Evolutionary conservation across 2,888 invertebrate species (phyloP), one percentile per base, ranked within the genome.

Genomic region (Eilema depressum): DNA sequence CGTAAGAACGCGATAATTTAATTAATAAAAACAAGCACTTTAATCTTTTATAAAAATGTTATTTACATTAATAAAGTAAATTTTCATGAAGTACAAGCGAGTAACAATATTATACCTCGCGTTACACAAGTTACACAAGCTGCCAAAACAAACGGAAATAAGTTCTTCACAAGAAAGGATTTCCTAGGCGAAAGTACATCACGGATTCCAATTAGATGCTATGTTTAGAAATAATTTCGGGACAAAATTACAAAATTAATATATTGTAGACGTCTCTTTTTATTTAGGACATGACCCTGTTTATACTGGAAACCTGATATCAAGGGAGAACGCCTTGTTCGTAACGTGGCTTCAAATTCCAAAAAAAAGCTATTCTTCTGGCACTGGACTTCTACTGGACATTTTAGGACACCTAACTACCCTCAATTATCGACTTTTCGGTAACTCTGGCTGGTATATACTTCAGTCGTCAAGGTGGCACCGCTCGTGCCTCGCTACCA

Each of bases 191-290:
- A 86, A 86, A 85, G 85, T 81, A 53, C 53, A 85, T 89, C 88
- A 89, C 85, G 85, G 84, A 88, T 88, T 88, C 82, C 86, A 89
- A 89, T 89, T 89, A 87, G 85, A 86, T 86, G 79, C 83, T 81
- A 83, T 88, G 86, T 87, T 90, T 88, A 87, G 85, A 88, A 88
- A 86, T 89, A 87, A 90, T 89, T 90, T 85, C 81, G 79, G 75
- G 73, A 83, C 77, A 80, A 85, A 90, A 89, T 90, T 88, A 89
- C 83, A 88, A 89, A 90, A 89, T 87, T 84, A 86, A 88, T 86
- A 87, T 88, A 83, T 83, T 84, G 81, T 77, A 30, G 12, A 7
- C 57, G n/a, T 53, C 33, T 61, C 53, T 23, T 61, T 28, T 56
- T 33, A 62, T 68, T 56, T 68, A 14, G 7, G 23, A 28, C 56